phyloP scores from a whole-genome alignment of 92 coral and sea anemone species.

The Metridium senile region DNA sequence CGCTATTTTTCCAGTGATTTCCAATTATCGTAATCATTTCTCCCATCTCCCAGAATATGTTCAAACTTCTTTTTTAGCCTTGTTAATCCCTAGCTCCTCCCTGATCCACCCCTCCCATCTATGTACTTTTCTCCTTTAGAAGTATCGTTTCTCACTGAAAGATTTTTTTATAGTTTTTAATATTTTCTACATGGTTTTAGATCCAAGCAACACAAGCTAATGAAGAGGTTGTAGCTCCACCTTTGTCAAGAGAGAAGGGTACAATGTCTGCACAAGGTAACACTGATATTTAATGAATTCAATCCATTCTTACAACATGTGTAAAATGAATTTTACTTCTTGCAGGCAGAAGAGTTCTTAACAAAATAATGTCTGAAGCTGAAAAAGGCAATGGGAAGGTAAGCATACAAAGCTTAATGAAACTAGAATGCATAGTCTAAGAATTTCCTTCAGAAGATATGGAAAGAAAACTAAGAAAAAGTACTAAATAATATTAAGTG shows the following conservation, averaged over 20 bases:
- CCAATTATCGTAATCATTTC: too few relatives aligned
- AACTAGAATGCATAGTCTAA: too few relatives aligned
- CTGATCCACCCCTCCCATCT: too few relatives aligned
- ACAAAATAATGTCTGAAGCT: conserved; percentile 24
- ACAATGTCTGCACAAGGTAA: conserved; percentile 36
- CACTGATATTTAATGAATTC: not conserved
- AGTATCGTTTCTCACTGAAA: not conserved
- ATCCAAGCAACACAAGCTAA: not conserved
- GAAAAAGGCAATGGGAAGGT: conserved; percentile 13
- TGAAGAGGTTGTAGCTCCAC: conserved; percentile 4
- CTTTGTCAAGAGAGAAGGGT: conserved; percentile 2
- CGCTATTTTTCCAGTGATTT: too few relatives aligned
- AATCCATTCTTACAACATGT: not conserved
- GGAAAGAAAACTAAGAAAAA: too few relatives aligned
- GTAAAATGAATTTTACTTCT: not conserved
- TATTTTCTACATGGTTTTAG: not conserved
- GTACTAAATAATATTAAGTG: too few relatives aligned
- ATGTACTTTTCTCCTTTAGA: too few relatives aligned
- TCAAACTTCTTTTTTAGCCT: too few relatives aligned
- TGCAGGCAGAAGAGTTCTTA: conserved; percentile 27
- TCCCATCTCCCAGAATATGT: too few relatives aligned
- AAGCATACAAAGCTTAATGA: too few relatives aligned
- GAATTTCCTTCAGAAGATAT: too few relatives aligned
- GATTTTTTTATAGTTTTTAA: not conserved
- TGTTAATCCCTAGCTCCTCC: too few relatives aligned